Percentiles rank a stretch among this genome's conserved stretches.
These are phyloP conservation scores for Caiman crocodilus DNA, from an alignment of 2,797 vertebrate species.

Conservation along the genomic window DNA sequence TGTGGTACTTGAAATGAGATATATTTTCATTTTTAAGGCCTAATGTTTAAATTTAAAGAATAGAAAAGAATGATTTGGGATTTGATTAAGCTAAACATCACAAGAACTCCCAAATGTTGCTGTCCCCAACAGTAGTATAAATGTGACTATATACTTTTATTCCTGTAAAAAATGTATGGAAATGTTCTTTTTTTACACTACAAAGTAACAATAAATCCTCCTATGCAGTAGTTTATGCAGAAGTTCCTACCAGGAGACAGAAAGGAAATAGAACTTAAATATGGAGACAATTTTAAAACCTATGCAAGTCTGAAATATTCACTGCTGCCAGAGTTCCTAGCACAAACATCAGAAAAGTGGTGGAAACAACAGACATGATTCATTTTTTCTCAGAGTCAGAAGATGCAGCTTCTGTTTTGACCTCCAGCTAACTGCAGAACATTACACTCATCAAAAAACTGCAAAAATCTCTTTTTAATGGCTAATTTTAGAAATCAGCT, in stretches of 20 bases:
- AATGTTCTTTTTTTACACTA: background rate
- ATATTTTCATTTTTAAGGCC: background rate
- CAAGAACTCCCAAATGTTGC: background rate
- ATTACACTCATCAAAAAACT: background rate
- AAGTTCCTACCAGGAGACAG: background rate
- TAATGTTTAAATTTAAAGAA: background rate
- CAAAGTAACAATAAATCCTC: background rate
- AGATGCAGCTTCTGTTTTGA: background rate
- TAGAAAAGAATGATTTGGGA: background rate
- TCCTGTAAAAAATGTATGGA: background rate
- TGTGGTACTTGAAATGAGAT: background rate
- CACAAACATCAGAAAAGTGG: background rate
- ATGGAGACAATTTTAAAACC: background rate
- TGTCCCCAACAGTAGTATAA: background rate
- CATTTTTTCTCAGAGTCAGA: background rate
- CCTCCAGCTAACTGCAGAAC: background rate
- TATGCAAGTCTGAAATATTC: background rate
- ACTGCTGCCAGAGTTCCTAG: background rate
- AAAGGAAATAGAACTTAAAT: background rate
- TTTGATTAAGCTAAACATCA: background rate
- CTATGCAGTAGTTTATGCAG: fast-evolving
- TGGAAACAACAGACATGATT: background rate
- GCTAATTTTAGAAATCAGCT: background rate
- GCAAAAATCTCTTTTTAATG: background rate
- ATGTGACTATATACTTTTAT: background rate